Evolutionary conservation across 2,888 invertebrate genomes (phyloP).

Genomic region (Melinaea menophilus): DNA sequence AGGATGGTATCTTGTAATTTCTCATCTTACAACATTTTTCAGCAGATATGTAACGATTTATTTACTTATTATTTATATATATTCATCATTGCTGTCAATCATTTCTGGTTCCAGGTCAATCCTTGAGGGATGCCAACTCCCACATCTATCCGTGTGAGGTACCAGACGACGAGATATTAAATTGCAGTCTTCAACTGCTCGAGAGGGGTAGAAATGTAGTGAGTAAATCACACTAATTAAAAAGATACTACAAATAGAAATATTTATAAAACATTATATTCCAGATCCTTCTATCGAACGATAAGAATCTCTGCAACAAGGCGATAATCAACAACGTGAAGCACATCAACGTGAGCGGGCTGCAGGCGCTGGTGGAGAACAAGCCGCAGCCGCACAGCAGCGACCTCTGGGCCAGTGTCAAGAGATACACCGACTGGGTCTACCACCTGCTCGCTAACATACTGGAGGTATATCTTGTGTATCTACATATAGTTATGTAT

Average conservation of each 20-base stretch:
- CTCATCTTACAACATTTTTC: no score
- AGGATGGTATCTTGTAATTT: no score
- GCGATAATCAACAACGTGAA: conserved; percentile 69
- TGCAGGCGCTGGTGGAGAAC: conserved; percentile 43
- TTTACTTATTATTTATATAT: neutral
- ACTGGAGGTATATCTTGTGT: conserved; percentile 41
- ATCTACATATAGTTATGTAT: neutral
- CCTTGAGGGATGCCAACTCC: conserved; percentile 72
- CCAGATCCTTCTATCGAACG: conserved; percentile 78
- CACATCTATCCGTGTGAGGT: conserved; percentile 74
- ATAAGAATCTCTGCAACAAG: conserved; percentile 78
- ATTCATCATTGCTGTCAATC: no score
- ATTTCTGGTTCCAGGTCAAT: conserved; percentile 65
- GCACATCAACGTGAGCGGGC: conserved; percentile 43
- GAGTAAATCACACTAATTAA: conserved; percentile 34
- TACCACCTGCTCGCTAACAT: conserved; percentile 49
- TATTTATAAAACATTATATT: no score
- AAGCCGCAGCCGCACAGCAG: conserved; percentile 44
- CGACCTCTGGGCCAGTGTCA: conserved; percentile 39
- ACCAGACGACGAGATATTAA: conserved; percentile 79
- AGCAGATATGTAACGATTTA: neutral
- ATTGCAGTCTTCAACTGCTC: conserved; percentile 75
- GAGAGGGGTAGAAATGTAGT: conserved; percentile 74
- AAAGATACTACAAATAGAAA: no score
- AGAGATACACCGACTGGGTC: conserved; percentile 45